Evolutionary conservation across 2,797 vertebrate genomes (phyloP), one percentile per base, ranked within the genome.

Genomic region (Sylvilagus floridanus): DNA sequence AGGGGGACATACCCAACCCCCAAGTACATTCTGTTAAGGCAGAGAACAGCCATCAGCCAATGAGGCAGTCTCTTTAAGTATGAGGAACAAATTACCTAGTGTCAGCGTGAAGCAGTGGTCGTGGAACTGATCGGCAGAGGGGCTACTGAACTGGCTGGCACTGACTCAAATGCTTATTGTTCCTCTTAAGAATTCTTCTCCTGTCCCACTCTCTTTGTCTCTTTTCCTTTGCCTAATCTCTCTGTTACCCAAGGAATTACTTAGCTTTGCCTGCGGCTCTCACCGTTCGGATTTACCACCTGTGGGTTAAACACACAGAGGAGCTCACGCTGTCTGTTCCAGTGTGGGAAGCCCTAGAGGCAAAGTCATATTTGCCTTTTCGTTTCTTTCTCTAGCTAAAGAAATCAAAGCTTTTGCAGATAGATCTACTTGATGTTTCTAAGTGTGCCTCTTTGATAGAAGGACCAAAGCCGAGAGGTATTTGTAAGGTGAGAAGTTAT

Each of bases 21-120:
- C 22, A 28, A 32, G 37, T 47, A 66, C 4, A 16, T 17, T 24
- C n/a, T 21, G 52, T 2, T 24, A 69, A 62, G 7, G 30, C 26
- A 75, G 52, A 19, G 52, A 75, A 35, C 16, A 42, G 26, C 10
- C 21, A 0, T 16, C 35, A 21, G 73, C 71, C 79, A 22, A 8
- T 0, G 6, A 52, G 32, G 9, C 11, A 1, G 42, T 32, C 62
- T 57, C 52, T 52, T 60, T 7, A 28, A 71, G 19, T 37, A 2
- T 5, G 66, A 35, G 73, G 30, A 78, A 11, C 28, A 13, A 11
- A 32, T n/a, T 17, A 8, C 12, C n/a, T 2, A 7, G 11, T 2
- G 69, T 5, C 47, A 7, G 6, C 0, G 0, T 8, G 22, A 9
- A 30, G 32, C n/a, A 7, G 5, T 0, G 0, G 26, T 9, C 13